Conservation (phyloP, 2,888 invertebrate genomes). For the Hirtodrosophila duncani region DNA sequence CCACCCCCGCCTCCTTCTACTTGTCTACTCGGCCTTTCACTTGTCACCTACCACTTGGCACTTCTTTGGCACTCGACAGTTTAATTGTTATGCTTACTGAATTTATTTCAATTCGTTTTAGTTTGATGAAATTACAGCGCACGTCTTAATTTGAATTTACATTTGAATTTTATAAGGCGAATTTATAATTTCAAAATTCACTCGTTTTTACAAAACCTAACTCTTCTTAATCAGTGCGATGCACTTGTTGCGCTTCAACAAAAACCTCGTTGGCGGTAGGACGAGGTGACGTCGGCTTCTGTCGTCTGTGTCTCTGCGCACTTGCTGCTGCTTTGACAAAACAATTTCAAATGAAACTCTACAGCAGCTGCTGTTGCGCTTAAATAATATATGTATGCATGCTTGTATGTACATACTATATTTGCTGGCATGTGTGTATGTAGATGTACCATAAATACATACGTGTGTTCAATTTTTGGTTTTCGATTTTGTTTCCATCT, state of each 20-base stretch:
- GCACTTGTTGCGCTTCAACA: constrained; percentile 69
- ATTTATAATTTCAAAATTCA: constrained; percentile 22
- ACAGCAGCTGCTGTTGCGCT: constrained; percentile 48
- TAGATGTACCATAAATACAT: constrained; percentile 1
- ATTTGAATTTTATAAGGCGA: constrained; percentile 33
- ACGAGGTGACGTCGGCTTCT: background rate
- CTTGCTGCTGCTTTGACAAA: constrained; percentile 70
- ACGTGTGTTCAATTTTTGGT: constrained; percentile 26
- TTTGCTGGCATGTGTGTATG: constrained; percentile 13
- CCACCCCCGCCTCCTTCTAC: constrained; percentile 9
- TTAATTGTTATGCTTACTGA: constrained; percentile 45
- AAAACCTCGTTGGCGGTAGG: constrained; percentile 16
- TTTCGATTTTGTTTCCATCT: constrained; percentile 34
- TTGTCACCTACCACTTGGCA: constrained; percentile 31
- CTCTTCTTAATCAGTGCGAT: constrained; percentile 4
- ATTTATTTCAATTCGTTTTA: constrained; percentile 53
- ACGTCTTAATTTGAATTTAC: constrained; percentile 56
- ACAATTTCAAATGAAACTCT: constrained; percentile 68
- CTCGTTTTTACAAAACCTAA: constrained; percentile 29
- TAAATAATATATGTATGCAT: constrained; percentile 58
- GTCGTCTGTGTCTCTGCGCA: too few relatives aligned
- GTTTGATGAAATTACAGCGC: constrained; percentile 46
- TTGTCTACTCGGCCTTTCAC: constrained; percentile 48
- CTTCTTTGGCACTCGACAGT: constrained; percentile 38
- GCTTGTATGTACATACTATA: background rate